Base-by-base conservation (phyloP, 1,140 invertebrate genomes). In the Lasaia peninsularis region DNA sequence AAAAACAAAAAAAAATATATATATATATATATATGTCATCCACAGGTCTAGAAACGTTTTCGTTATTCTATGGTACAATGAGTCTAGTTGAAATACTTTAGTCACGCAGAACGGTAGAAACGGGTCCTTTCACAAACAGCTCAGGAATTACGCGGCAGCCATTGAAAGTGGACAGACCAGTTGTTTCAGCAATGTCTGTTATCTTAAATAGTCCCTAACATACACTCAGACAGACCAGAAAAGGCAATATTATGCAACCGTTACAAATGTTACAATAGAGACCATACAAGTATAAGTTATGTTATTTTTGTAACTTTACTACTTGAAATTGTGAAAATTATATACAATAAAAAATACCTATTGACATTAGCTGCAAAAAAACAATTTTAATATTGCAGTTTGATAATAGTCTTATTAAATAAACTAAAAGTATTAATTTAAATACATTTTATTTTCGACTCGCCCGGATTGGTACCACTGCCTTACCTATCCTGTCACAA, bases 111-210 rank as follows among this genome's bases (percentile, higher is more conserved):
- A 44, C 40, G 40, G 18, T 18, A 44, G 40, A 44, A 44, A 44
- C 40, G 5, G 20, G 40, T 18, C 11, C 16, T 44, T 44, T 20
- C 40, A 44, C 40, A 44, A 44, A 44, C 37, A 7, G 16, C 40
- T 44, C 18, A 11, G 40, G 40, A 44, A 20, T 44, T 44, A 44
- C 40, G 20, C 40, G 40, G 40, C 40, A 44, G 40, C 40, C 20
- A 11, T 44, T 37, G 53, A 55, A 55, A 55, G 53, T 55, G 35
- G 14, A 20, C 20, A 8, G 9, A 40, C 53, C 21, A 37, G 35
- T 55, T 54, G 52, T 54, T 54, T 55, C 53, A 44, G 53, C 53
- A 55, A 31, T 44, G 35, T 44, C 53, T 55, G 53, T 55, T 21
- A 28, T 44, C 9, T 5, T 21, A 33, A 33, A 33, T 24, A 44